Evolutionary conservation across 2,797 vertebrate species (phyloP).

Genomic region (Spinibarbus caldwelli): DNA sequence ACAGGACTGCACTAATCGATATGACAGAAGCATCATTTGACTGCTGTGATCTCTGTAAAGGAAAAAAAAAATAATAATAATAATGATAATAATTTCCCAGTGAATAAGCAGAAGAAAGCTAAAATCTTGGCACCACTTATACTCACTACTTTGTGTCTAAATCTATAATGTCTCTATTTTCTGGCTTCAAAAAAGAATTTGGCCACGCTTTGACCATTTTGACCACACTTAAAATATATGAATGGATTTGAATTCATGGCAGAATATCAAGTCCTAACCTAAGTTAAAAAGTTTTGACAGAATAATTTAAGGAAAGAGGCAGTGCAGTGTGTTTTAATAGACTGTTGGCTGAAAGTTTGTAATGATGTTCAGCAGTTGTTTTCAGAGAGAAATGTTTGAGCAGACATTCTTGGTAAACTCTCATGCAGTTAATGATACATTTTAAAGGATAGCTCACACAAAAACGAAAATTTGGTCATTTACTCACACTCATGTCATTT

Average conservation of each 20-base stretch:
- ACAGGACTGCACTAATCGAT: neutral
- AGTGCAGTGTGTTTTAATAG: neutral
- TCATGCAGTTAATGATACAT: neutral
- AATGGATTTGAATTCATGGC: neutral
- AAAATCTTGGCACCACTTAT: neutral
- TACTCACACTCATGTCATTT: neutral
- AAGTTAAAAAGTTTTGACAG: conserved; percentile 10
- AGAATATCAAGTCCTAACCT: neutral
- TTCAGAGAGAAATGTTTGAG: neutral
- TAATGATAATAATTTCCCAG: neutral
- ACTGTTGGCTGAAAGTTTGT: neutral
- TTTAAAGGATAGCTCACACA: neutral
- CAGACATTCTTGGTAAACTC: neutral
- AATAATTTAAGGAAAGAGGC: neutral
- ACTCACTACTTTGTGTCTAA: neutral
- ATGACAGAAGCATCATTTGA: conserved; percentile 26
- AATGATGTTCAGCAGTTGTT: neutral
- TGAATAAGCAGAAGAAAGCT: conserved; percentile 24
- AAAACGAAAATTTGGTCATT: neutral
- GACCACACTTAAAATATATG: neutral
- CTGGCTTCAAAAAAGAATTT: neutral
- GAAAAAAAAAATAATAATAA: neutral
- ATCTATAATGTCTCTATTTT: neutral
- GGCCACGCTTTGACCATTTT: neutral
- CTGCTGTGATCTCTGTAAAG: neutral